Conservation (phyloP, 1,140 invertebrate genomes). For the Aphelenchoides avenae region DNA sequence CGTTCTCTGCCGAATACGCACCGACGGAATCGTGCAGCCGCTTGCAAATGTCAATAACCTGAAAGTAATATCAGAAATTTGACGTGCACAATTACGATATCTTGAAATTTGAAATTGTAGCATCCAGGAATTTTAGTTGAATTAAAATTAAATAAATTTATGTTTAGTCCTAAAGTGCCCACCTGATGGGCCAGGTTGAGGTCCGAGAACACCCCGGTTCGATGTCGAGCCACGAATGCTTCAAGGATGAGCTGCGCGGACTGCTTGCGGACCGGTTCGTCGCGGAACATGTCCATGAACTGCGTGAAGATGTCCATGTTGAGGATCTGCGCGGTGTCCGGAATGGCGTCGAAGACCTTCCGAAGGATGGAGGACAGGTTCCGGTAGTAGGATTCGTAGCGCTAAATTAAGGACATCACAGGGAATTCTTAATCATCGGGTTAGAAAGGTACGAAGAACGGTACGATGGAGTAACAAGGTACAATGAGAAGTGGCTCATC, state of each 20-base stretch:
- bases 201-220: constrained; percentile 14
- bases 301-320: constrained; percentile 31
- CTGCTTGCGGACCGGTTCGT: constrained; percentile 19
- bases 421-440: too few species aligned
- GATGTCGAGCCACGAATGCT: constrained; percentile 25
- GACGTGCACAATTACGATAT: too few species aligned
- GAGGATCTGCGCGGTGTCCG: constrained; percentile 16
- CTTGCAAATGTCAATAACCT: constrained; percentile 44
- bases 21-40: constrained; percentile 31
- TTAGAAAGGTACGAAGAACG: too few species aligned
- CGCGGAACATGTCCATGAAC: constrained; percentile 30
- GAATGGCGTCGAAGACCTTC: constrained; percentile 16
- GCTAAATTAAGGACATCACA: constrained; percentile 6
- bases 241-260: constrained; percentile 13
- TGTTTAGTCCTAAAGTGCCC: too few species aligned
- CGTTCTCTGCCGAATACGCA: constrained; percentile 15
- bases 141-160: constrained; percentile 7
- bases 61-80: too few species aligned
- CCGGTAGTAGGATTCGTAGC: constrained; percentile 21
- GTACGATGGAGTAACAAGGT: too few species aligned
- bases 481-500: too few species aligned
- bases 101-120: too few species aligned
- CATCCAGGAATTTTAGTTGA: too few species aligned
- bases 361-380: constrained; percentile 20
- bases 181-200: constrained; percentile 38